phyloP scores from a whole-genome alignment of 2,888 invertebrate genomes.

The Ormia ochracea region DNA sequence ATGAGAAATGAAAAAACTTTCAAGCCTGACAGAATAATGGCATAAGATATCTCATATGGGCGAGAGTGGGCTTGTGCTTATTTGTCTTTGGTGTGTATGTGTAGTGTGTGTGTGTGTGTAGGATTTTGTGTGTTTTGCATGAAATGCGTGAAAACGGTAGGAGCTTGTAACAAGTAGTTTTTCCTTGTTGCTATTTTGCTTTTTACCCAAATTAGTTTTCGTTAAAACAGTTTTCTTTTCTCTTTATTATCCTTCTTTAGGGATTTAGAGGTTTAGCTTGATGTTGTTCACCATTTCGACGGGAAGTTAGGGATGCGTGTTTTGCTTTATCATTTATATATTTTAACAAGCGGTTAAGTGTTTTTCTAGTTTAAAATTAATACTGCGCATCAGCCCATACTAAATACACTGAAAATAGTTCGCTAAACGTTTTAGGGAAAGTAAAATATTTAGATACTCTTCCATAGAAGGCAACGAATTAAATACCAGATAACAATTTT shows the following conservation, averaged over 20 bases:
- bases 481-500: too few relatives aligned
- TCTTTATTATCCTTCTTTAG: not conserved
- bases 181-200: slow-evolving; percentile 5
- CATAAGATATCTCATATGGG: not conserved
- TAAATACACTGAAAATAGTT: not conserved
- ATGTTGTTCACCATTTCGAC: not conserved
- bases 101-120: not conserved
- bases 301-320: not conserved
- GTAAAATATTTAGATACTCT: too few relatives aligned
- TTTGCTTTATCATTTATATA: slow-evolving; percentile 17
- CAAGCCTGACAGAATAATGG: slow-evolving; percentile 22
- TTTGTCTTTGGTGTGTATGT: not conserved
- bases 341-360: slow-evolving; percentile 25
- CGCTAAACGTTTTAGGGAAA: too few relatives aligned
- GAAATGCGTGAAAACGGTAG: slow-evolving; percentile 44
- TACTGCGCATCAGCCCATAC: not conserved
- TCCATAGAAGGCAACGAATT: too few relatives aligned
- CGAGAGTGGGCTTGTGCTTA: not conserved
- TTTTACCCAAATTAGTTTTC: slow-evolving; percentile 42
- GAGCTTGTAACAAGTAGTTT: slow-evolving; percentile 19
- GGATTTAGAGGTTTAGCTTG: slow-evolving; percentile 2
- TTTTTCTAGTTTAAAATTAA: slow-evolving; percentile 12
- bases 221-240: slow-evolving; percentile 15
- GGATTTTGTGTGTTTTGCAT: slow-evolving; percentile 1
- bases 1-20: slow-evolving; percentile 7